Conservation (phyloP, 1,140 invertebrate genomes). For the Tetragonula clypearis region DNA sequence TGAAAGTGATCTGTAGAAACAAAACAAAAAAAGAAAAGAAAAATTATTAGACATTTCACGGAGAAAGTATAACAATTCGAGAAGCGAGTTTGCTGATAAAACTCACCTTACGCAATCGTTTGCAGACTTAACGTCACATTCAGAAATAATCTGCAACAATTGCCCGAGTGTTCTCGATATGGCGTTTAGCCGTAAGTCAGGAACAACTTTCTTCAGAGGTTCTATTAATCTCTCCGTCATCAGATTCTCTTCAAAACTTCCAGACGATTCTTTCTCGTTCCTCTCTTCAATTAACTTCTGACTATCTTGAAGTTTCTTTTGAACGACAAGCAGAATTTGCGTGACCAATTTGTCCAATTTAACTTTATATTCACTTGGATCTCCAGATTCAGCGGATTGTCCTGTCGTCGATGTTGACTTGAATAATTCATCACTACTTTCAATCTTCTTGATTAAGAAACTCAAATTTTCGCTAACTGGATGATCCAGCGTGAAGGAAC, state of each 20-base stretch:
- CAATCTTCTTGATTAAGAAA: conserved; percentile 65
- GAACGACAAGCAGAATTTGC: conserved; percentile 85
- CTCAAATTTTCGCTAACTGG: conserved; percentile 70
- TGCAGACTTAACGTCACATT: conserved; percentile 37
- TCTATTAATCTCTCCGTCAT: conserved; percentile 85
- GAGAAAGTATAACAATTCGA: neutral
- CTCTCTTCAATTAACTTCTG: conserved; percentile 1
- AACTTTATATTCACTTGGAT: conserved; percentile 69
- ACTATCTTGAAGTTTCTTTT: conserved; percentile 86
- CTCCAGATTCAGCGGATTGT: conserved; percentile 4
- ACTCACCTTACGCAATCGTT: conserved; percentile 55
- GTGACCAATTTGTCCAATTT: conserved; percentile 83
- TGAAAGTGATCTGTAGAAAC: conserved; percentile 63
- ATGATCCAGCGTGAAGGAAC: conserved; percentile 60
- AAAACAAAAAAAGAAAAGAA: neutral
- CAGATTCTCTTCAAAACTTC: conserved; percentile 73
- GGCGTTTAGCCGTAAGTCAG: conserved; percentile 81
- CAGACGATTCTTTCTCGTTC: conserved; percentile 72
- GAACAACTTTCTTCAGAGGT: conserved; percentile 83
- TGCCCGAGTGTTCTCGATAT: conserved; percentile 70
- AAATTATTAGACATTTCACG: neutral
- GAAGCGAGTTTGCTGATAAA: neutral
- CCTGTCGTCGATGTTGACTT: neutral
- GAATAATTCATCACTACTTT: conserved; percentile 55
- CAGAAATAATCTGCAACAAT: conserved; percentile 58